Evolutionary conservation across 2,888 invertebrate species (phyloP), one percentile per base, ranked within the genome.

Genomic region (Tuta absoluta): DNA sequence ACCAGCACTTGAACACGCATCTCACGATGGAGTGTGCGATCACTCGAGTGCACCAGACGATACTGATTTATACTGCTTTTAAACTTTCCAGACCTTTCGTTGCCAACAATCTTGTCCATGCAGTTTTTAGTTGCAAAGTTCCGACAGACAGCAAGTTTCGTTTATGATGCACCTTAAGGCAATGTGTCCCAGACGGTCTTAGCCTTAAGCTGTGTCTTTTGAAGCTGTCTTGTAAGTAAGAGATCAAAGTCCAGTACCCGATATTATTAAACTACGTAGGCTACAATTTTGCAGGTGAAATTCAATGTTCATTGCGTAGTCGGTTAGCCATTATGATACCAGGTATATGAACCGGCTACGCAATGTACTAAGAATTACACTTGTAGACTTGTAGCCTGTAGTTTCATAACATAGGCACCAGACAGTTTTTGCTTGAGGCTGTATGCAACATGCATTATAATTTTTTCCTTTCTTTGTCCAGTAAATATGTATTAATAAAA

Each of bases 381-480:
- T n/a, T n/a, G n/a, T n/a, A n/a, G n/a, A n/a, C n/a, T n/a, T n/a
- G n/a, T n/a, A n/a, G n/a, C n/a, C n/a, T n/a, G n/a, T n/a, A n/a
- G n/a, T n/a, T n/a, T n/a, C n/a, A n/a, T n/a, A n/a, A n/a, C n/a
- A n/a, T n/a, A n/a, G n/a, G n/a, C n/a, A n/a, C n/a, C n/a, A n/a
- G n/a, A n/a, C 51, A n/a, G 59, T 12, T 38, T 14, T 58, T 14
- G 14, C 59, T 41, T 41, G 14, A 59, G 38, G 58, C 58, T 58
- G 10, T 37, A 37, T 19, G n/a, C 37, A 21, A n/a, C 11, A 38
- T 38, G 23, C 19, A n/a, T 17, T 14, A 24, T 23, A 33, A 8
- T 10, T 7, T 3, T 33, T 33, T 33, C 33, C 33, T 58, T 14
- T 66, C 78, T 84, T 91, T 86, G 84, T 89, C 92, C 93, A n/a